These are phyloP conservation scores for Cydia strobilella DNA, from an alignment of 1,140 invertebrate species.

Conservation along the genomic window DNA sequence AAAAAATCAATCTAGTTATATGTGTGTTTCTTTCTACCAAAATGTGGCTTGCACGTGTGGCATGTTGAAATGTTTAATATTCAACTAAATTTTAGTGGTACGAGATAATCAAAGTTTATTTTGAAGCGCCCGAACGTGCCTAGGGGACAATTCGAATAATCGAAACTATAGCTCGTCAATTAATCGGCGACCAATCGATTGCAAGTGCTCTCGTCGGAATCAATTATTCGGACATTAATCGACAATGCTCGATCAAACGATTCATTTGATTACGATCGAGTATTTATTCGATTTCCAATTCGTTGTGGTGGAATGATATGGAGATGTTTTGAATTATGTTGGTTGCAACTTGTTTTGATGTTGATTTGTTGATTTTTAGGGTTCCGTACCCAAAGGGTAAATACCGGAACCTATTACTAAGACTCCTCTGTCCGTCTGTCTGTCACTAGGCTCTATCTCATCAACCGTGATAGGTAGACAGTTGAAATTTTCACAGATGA, in stretches of 20 bases:
- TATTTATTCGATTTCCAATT: constrained; percentile 5
- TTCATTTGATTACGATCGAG: constrained; percentile 1
- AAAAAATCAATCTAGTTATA: too few species aligned
- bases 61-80: too few species aligned
- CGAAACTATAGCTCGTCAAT: constrained; percentile 3
- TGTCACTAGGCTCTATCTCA: too few species aligned
- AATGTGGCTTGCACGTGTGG: too few species aligned
- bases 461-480: too few species aligned
- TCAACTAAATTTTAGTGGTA: not conserved
- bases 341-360: too few species aligned
- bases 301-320: not conserved
- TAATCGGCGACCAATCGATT: not conserved
- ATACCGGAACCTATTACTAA: too few species aligned
- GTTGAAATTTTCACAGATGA: too few species aligned
- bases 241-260: constrained; percentile 20
- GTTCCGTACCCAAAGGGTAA: too few species aligned
- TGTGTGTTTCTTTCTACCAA: too few species aligned
- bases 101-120: not conserved
- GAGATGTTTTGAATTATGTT: not conserved
- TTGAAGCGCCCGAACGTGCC: not conserved
- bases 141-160: constrained; percentile 2
- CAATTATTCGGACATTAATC: constrained; percentile 19
- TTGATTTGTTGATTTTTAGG: too few species aligned
- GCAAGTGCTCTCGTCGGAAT: constrained; percentile 7
- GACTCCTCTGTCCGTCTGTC: too few species aligned